Evolutionary conservation across 1,140 invertebrate genomes (phyloP), one percentile per base, ranked within the genome.

Genomic region (Drosophila nigrodunni): DNA sequence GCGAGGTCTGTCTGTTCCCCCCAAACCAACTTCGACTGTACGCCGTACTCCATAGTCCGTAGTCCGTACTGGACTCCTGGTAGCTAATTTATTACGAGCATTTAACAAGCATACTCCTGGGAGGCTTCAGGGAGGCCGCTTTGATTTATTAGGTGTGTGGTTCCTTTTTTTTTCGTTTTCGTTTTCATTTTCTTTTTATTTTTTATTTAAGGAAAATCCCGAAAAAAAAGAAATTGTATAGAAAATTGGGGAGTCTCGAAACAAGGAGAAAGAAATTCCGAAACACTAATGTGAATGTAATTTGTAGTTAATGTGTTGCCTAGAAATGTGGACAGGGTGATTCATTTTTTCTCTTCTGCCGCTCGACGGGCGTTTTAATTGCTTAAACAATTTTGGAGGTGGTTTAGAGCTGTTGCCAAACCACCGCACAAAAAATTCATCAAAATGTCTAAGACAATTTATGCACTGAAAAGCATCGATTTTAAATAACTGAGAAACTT

Each of bases 261-360:
- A 71, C 13, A 60, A 60, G 58, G 15, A 37, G 43, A 62, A 62
- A 76, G 73, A 86, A 82, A 87, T 76, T 66, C 82, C 75, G 78
- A 87, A 87, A 83, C 83, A 88, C 83, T 87, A 87, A 87, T 87
- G 83, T 88, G 83, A 87, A 88, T 87, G 83, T 87, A 87, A 87
- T 87, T 87, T 87, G 83, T 88, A 88, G 83, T 88, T 87, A 87
- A 87, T 87, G 82, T 83, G 80, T 82, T 77, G 73, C 80, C 75
- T 43, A 71, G 71, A 66, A 80, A 79, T 46, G 58, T 58, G 74
- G 79, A 58, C 49, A 47, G 62, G 44, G 44, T 13, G 21, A 25
- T 4, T n/a, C n/a, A 7, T 37, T 46, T 18, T 54, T 39, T n/a
- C 3, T 30, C 25, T 30, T 30, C 25, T 30, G 25, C n/a, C 41